Conservation (phyloP, 2,797 vertebrate genomes). For the Coccyzus lansbergi region DNA sequence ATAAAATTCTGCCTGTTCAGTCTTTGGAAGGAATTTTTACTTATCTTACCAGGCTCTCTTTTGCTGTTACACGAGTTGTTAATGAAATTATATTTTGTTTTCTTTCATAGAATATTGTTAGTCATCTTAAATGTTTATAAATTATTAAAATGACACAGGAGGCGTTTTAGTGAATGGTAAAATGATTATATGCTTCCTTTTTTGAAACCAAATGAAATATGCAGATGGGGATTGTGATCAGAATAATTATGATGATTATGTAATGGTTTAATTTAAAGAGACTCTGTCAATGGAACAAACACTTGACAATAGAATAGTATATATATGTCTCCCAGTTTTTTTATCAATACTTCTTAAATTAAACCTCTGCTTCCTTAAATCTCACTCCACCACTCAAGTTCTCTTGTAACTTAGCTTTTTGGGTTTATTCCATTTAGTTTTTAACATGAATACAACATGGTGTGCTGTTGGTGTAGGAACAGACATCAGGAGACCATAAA, state of each 20-base stretch:
- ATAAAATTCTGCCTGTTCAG: neutral
- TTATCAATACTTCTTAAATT: neutral
- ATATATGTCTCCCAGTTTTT: neutral
- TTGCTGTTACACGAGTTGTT: slow-evolving; percentile 22
- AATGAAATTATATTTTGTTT: slow-evolving; percentile 14
- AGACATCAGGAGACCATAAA: neutral
- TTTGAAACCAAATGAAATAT: slow-evolving; percentile 11
- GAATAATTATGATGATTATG: neutral
- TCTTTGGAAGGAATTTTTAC: neutral
- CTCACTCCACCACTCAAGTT: neutral
- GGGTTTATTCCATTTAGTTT: neutral
- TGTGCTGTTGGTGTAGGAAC: neutral
- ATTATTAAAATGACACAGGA: slow-evolving; percentile 30
- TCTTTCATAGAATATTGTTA: slow-evolving; percentile 37
- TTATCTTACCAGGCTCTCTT: neutral
- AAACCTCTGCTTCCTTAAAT: neutral
- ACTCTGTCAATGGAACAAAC: neutral
- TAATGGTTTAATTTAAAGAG: neutral
- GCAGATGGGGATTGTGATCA: neutral
- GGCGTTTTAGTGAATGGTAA: slow-evolving; percentile 3
- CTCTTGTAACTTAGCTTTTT: neutral
- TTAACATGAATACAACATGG: neutral
- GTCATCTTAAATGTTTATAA: slow-evolving; percentile 37
- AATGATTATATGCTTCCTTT: neutral
- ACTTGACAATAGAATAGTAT: neutral